Evolutionary conservation across 2,113 vertebrate genomes (phyloP), one percentile per base, ranked within the genome.

Genomic region (Eurystomus gularis): DNA sequence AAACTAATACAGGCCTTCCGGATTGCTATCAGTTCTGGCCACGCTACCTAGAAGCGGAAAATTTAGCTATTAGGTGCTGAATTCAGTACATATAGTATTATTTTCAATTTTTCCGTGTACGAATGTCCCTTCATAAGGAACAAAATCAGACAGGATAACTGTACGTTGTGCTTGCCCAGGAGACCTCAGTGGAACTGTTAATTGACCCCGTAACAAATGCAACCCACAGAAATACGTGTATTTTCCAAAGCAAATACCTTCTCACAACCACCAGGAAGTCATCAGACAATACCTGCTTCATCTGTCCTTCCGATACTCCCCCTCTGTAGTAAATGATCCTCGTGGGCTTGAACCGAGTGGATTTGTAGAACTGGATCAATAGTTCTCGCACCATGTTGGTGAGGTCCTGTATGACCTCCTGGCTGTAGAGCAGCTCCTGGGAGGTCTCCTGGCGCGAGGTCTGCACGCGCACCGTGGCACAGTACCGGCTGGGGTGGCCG

Each of bases 241-340:
- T 62, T 80, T 35, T n/a, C 14, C 46, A 83, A 7, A 16, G 19
- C 42, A 10, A 46, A 17, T 24, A 61, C 39, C 51, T 76, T 83
- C 16, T 14, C 37, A 51, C 2, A 15, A 64, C 18, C 73, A 54
- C 31, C n/a, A 66, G 60, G 65, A 57, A n/a, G 12, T 8, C 4
- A 20, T 6, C 2, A 49, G 49, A 40, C 51, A 55, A 76, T 93
- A 99, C 99, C 99, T 99, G 99, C 80, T 99, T 99, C 99, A 99
- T 99, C 93, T 99, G 99, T 49, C 99, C 99, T 97, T 99, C 99
- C 0, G 99, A 99, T 17, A 99, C 99, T 6, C 99, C 99, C 28
- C 99, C 99, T 25, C 99, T 99, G 94, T 99, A 99, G 84, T 99
- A 99, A 96, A 99, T 99, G 92, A 99, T 99, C n/a, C 99, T 98